A percentile compares a stretch with the other conserved stretches of the same genome.
Evolutionary conservation across 2,888 invertebrate species (phyloP).

Genomic region (Loripinus fragilis): DNA sequence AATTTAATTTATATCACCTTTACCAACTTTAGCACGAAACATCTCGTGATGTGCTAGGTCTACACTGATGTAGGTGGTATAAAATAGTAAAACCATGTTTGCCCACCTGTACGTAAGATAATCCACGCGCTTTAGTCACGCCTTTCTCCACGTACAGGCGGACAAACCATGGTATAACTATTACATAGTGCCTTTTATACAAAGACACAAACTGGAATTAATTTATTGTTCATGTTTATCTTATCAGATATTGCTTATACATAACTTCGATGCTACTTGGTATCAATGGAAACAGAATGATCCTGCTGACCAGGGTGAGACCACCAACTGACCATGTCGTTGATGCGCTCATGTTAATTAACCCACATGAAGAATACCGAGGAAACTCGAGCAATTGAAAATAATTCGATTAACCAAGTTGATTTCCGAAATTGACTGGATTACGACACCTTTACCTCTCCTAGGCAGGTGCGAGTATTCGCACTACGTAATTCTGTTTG

Average conservation of each 20-base stretch:
- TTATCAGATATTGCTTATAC: not conserved
- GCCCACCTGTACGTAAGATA: too few relatives aligned
- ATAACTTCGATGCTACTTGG: not conserved
- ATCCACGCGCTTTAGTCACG: too few relatives aligned
- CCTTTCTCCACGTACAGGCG: too few relatives aligned
- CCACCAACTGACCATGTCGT: not conserved
- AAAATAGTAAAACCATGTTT: too few relatives aligned
- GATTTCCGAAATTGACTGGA: constrained; percentile 10
- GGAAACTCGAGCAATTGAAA: constrained; percentile 7
- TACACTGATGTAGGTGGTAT: too few relatives aligned
- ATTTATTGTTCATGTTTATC: not conserved
- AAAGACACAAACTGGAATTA: not conserved
- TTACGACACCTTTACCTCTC: constrained; percentile 7
- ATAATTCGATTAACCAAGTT: not conserved
- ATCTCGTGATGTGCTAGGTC: too few relatives aligned
- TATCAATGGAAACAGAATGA: not conserved
- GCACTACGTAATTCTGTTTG: constrained; percentile 32
- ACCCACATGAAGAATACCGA: not conserved
- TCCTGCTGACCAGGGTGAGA: not conserved
- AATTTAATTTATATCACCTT: too few relatives aligned
- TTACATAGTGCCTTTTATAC: too few relatives aligned
- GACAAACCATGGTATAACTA: too few relatives aligned
- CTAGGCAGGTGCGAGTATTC: constrained; percentile 40
- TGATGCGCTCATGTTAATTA: not conserved
- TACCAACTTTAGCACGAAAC: too few relatives aligned